Conservation (phyloP, 1,140 invertebrate genomes). For the Drosophila saltans region DNA sequence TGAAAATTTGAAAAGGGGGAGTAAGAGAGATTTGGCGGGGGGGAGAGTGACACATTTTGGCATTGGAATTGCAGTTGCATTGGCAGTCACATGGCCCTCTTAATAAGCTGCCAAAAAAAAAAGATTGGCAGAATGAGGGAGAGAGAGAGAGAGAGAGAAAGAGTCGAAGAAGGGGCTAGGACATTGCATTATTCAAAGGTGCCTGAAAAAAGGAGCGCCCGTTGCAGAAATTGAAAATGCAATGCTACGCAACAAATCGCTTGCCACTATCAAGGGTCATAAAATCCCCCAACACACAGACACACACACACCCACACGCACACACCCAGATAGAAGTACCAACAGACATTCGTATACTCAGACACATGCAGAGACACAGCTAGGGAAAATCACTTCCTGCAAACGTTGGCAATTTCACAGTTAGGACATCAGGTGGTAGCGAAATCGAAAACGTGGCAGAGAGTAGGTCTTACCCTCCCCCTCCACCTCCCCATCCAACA, state of each 20-base stretch:
- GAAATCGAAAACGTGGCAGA: slow-evolving; percentile 73
- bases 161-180: slow-evolving; percentile 2
- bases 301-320: slow-evolving; percentile 24
- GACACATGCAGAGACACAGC: slow-evolving; percentile 5
- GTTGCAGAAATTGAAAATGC: slow-evolving; percentile 75
- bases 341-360: slow-evolving; percentile 7
- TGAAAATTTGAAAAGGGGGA: slow-evolving; percentile 53
- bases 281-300: slow-evolving; percentile 52
- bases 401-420: slow-evolving; percentile 68
- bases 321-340: slow-evolving; percentile 11
- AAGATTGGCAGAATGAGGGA: slow-evolving; percentile 7
- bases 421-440: slow-evolving; percentile 61
- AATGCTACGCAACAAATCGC: slow-evolving; percentile 75
- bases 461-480: slow-evolving; percentile 31
- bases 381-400: slow-evolving; percentile 75
- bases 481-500: neutral
- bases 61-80: slow-evolving; percentile 9
- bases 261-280: slow-evolving; percentile 79
- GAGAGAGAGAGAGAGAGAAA: neutral
- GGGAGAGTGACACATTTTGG: slow-evolving; percentile 1
- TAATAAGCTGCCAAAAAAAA: slow-evolving; percentile 69
- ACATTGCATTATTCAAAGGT: slow-evolving; percentile 77
- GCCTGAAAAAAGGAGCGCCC: slow-evolving; percentile 51
- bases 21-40: neutral
- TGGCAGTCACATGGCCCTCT: slow-evolving; percentile 38